Evolutionary conservation across 53 echinoderm and acorn worm species (phyloP).

Genomic region (Luidia sarsii): DNA sequence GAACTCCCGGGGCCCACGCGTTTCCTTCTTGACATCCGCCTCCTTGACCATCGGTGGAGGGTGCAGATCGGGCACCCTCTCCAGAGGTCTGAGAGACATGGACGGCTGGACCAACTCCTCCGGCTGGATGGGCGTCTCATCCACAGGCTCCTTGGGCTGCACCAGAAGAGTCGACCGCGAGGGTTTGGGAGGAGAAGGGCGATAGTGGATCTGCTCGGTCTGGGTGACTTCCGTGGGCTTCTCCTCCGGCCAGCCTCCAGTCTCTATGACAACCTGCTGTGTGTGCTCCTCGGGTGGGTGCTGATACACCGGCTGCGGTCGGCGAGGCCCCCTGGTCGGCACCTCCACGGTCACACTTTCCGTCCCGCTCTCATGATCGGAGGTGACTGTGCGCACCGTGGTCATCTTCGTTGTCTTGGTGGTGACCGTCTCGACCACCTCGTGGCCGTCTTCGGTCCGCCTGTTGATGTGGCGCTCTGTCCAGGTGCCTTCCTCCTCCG

Average conservation of each 20-base stretch:
- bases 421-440: constrained; percentile 79
- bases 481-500: constrained; percentile 87
- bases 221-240: constrained; percentile 13
- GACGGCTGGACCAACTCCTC: not conserved
- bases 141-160: constrained; percentile 35
- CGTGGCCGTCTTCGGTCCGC: constrained; percentile 73
- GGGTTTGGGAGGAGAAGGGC: constrained; percentile 32
- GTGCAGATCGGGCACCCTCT: constrained; percentile 54
- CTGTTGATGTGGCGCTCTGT: constrained; percentile 77
- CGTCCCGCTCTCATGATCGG: constrained; percentile 61
- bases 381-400: constrained; percentile 23
- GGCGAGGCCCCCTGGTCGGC: constrained; percentile 56
- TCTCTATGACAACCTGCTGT: constrained; percentile 51
- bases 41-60: constrained; percentile 45
- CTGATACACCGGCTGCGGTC: constrained; percentile 3
- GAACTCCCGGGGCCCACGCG: not conserved
- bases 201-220: constrained; percentile 8
- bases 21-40: constrained; percentile 21
- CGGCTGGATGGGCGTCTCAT: constrained; percentile 32
- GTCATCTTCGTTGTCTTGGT: constrained; percentile 73
- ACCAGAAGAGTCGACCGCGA: constrained; percentile 33
- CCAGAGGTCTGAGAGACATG: constrained; percentile 42
- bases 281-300: constrained; percentile 42
- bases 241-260: constrained; percentile 37
- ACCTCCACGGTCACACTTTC: constrained; percentile 82